Percentiles rank a stretch among this genome's conserved stretches.
phyloP scores from a whole-genome alignment of 1,140 invertebrate genomes.

The Araneus ventricosus region DNA sequence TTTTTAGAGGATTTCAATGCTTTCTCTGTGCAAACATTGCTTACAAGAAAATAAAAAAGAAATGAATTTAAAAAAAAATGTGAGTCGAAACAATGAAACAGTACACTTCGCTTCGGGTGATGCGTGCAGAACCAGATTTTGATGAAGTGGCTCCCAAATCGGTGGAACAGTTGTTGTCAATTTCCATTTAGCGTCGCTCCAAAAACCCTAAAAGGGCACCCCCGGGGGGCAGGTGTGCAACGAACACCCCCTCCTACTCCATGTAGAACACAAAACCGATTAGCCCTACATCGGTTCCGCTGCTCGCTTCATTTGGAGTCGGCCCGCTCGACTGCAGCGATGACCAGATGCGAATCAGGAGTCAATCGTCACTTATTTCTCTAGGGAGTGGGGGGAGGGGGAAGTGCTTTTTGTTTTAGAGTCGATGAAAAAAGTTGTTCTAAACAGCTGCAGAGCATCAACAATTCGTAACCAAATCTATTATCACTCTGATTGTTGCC shows the following conservation, averaged over 20 bases:
- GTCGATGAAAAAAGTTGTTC: background rate
- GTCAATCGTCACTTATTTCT: background rate
- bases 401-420: background rate
- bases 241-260: background rate
- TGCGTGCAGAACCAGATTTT: background rate
- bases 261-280: conserved; percentile 8
- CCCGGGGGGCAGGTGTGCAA: background rate
- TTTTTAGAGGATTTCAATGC: too few relatives aligned
- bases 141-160: background rate
- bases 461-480: background rate
- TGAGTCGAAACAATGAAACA: background rate
- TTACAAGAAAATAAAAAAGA: too few relatives aligned
- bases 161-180: conserved; percentile 27
- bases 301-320: background rate
- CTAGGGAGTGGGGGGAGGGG: background rate
- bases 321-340: background rate
- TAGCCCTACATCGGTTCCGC: background rate
- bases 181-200: background rate
- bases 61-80: too few relatives aligned
- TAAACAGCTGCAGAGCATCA: background rate
- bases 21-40: too few relatives aligned
- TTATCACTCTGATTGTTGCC: background rate
- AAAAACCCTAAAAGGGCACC: background rate
- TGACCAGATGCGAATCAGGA: background rate
- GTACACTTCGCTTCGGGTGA: background rate